Conservation (phyloP, 2,888 invertebrate genomes). For the Acleris literana region DNA sequence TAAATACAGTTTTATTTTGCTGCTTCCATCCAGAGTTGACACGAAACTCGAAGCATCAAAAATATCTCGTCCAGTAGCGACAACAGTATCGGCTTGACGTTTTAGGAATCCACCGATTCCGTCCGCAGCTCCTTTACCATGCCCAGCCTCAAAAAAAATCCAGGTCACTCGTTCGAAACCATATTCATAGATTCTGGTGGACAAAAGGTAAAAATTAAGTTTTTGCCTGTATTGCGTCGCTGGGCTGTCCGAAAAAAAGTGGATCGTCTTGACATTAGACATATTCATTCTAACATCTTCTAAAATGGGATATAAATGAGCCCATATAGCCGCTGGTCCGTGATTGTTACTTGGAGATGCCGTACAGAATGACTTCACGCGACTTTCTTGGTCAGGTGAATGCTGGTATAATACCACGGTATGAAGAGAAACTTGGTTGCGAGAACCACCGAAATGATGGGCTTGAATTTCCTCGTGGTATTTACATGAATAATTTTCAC, state of each 20-base stretch:
- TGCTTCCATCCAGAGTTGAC: no score
- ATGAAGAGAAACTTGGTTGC: constrained; percentile 20
- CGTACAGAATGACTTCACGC: constrained; percentile 9
- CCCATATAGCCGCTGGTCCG: constrained; percentile 16
- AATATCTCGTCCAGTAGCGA: neutral
- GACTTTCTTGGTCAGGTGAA: constrained; percentile 4
- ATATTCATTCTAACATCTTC: constrained; percentile 4
- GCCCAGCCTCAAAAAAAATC: constrained; percentile 37
- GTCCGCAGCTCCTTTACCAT: constrained; percentile 41
- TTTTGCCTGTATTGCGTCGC: constrained; percentile 22
- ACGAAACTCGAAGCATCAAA: no score
- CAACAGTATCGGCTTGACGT: constrained; percentile 10
- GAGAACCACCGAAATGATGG: constrained; percentile 22
- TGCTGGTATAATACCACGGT: constrained; percentile 4
- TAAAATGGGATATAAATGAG: constrained; percentile 18
- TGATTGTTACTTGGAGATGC: constrained; percentile 8
- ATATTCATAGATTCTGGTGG: constrained; percentile 10
- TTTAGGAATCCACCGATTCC: constrained; percentile 39
- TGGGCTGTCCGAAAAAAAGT: constrained; percentile 23
- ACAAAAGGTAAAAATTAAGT: constrained; percentile 14
- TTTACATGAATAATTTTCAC: constrained; percentile 22
- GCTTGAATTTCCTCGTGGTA: constrained; percentile 4
- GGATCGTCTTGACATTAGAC: constrained; percentile 8
- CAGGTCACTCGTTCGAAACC: constrained; percentile 34
- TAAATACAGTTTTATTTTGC: no score